phyloP scores from a whole-genome alignment of 1,140 invertebrate genomes.

The Nasonia giraulti region DNA sequence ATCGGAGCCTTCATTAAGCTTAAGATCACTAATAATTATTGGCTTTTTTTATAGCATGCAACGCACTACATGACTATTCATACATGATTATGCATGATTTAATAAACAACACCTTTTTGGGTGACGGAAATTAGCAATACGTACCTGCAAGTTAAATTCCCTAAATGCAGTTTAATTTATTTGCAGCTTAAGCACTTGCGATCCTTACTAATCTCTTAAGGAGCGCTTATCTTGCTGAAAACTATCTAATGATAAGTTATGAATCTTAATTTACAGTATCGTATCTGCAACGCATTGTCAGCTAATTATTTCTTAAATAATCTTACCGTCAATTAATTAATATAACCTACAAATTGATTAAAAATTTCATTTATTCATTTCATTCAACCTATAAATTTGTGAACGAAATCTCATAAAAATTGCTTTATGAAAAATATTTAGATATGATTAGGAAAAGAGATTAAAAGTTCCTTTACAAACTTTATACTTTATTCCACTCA shows the following conservation, averaged over 20 bases:
- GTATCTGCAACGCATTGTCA: background rate
- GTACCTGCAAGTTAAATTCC: conserved; percentile 35
- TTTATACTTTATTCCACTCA: no score
- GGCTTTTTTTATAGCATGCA: background rate
- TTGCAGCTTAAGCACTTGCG: background rate
- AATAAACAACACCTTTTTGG: background rate
- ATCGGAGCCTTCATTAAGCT: background rate
- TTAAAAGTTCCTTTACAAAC: no score
- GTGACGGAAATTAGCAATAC: conserved; percentile 29
- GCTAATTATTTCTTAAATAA: background rate
- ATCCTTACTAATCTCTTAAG: conserved; percentile 28
- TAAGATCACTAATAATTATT: background rate
- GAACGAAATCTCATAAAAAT: background rate
- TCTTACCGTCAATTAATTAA: background rate
- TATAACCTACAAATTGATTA: background rate
- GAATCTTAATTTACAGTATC: background rate
- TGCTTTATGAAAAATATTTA: background rate
- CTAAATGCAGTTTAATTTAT: conserved; percentile 30
- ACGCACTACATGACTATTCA: background rate
- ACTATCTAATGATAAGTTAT: conserved; percentile 22
- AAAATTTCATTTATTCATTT: background rate
- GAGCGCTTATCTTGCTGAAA: conserved; percentile 6
- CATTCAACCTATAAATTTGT: background rate
- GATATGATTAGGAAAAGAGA: background rate
- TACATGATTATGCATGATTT: conserved; percentile 28